These are phyloP conservation scores for Clistopyga incitator DNA, from an alignment of 2,888 invertebrate genomes.

Conservation along the genomic window DNA sequence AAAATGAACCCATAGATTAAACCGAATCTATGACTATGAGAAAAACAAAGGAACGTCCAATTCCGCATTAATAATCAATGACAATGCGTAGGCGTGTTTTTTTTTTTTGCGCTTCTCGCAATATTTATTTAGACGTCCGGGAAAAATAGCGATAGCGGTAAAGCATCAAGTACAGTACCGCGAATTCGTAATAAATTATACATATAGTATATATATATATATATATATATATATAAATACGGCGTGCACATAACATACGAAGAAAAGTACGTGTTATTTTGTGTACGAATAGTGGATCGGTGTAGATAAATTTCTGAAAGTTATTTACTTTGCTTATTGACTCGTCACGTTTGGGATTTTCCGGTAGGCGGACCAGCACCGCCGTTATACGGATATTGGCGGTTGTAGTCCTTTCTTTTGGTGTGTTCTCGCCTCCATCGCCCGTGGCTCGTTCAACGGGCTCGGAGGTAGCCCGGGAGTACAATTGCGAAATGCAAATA, in stretches of 20 bases:
- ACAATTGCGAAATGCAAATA: conserved; percentile 59
- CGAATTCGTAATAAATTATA: too few species aligned
- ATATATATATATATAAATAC: too few species aligned
- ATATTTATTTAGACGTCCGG: background rate
- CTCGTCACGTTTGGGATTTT: conserved; percentile 59
- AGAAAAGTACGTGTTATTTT: background rate
- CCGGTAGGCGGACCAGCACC: conserved; percentile 33
- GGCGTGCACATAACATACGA: too few species aligned
- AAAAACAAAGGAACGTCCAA: conserved; percentile 20
- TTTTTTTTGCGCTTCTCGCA: background rate
- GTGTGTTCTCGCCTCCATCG: background rate
- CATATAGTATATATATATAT: too few species aligned
- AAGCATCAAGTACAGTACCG: too few species aligned
- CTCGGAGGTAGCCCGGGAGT: conserved; percentile 7
- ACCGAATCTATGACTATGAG: background rate
- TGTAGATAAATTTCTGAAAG: conserved; percentile 27
- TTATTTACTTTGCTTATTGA: conserved; percentile 44
- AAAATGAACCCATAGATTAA: too few species aligned
- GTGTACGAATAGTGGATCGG: conserved; percentile 25
- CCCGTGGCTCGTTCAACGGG: background rate
- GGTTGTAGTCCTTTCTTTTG: background rate
- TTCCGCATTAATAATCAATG: conserved; percentile 46
- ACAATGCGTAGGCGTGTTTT: background rate
- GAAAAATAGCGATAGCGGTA: background rate
- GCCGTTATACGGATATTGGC: conserved; percentile 28